Conservation (phyloP, 2,113 vertebrate species). For the Tragulus kanchil region DNA sequence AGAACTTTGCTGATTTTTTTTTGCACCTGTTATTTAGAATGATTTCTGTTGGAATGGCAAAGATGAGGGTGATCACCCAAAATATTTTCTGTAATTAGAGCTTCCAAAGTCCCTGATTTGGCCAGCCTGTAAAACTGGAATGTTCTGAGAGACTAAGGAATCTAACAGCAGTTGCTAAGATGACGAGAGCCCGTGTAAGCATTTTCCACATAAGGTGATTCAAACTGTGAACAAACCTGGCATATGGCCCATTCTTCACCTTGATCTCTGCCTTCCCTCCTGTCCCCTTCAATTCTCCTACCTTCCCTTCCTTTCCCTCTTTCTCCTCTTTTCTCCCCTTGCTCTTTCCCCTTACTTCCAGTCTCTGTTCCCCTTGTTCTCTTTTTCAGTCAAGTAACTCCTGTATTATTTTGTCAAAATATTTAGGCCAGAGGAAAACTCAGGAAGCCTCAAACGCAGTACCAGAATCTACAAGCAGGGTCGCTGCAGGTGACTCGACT, state of each 20-base stretch:
- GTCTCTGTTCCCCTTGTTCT: not conserved
- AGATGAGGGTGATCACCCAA: not conserved
- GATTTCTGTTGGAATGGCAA: conserved; percentile 42
- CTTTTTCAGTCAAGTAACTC: not conserved
- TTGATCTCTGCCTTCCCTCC: not conserved
- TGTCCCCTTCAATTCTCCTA: not conserved
- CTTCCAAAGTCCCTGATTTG: not conserved
- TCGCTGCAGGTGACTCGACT: not conserved
- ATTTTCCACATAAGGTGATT: not conserved
- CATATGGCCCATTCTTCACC: not conserved
- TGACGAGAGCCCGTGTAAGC: not conserved
- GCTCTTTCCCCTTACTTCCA: not conserved
- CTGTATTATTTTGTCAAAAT: not conserved
- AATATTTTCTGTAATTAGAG: too few species aligned
- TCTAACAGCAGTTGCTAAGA: not conserved
- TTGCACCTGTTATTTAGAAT: conserved; percentile 38
- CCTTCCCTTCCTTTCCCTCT: too few species aligned
- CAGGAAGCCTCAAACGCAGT: not conserved
- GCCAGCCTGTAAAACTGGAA: not conserved
- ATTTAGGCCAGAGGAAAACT: not conserved
- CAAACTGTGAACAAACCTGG: not conserved
- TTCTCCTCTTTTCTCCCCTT: not conserved
- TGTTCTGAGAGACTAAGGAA: not conserved
- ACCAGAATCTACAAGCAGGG: not conserved
- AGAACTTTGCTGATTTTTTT: not conserved